Evolutionary conservation across 92 coral and sea anemone genomes (phyloP).

Genomic region (Palythoa grandiflora): DNA sequence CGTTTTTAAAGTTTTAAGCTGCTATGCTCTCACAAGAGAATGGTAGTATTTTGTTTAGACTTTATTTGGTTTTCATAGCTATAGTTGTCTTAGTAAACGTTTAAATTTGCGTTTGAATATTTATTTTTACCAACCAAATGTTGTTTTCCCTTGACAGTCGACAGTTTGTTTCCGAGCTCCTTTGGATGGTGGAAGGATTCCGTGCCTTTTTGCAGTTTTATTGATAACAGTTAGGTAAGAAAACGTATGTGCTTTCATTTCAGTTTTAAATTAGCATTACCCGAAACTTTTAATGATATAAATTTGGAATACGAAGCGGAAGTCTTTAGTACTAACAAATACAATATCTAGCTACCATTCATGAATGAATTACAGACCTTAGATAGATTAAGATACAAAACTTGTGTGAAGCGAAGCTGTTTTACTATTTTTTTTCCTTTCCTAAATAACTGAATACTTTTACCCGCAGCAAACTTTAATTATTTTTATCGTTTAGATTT

Average conservation of each 20-base stretch:
- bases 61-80: neutral
- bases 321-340: slow-evolving; percentile 1
- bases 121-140: neutral
- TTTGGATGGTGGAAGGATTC: neutral
- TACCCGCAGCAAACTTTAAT: neutral
- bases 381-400: too few species aligned
- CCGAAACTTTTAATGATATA: neutral
- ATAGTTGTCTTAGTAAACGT: neutral
- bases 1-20: neutral
- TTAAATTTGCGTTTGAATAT: neutral
- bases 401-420: neutral
- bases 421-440: neutral
- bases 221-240: slow-evolving; percentile 31
- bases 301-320: neutral
- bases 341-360: neutral
- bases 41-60: neutral
- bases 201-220: neutral
- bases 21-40: neutral
- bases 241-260: neutral
- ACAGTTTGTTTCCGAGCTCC: neutral
- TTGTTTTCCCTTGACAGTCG: neutral
- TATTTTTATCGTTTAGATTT: neutral
- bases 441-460: neutral
- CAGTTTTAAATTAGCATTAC: neutral
- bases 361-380: neutral